Evolutionary conservation across 2,888 invertebrate species (phyloP), one percentile per base, ranked within the genome.

Genomic region (Netelia inedita): DNA sequence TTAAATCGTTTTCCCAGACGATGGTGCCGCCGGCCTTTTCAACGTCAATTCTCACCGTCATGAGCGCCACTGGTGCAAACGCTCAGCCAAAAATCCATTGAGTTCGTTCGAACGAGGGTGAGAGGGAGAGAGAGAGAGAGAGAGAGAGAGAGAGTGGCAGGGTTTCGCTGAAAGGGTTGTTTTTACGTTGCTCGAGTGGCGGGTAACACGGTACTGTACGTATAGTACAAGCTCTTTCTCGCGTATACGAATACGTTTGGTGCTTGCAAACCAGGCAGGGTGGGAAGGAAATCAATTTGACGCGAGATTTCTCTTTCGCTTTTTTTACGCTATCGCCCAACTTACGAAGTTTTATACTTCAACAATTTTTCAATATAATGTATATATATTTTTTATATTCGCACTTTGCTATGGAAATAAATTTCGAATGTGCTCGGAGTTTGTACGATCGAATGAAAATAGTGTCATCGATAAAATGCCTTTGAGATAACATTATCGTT

Each of bases 1-100:
- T 79, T 82, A 85, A 85, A 85, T 76, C 82, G 82, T 63, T 85
- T 79, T 82, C 72, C 74, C 66, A 76, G 69, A 63, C 81, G 65
- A n/a, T 19, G 19, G 10, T 10, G 57, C 19, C 35, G 69, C n/a
- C 16, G 21, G 71, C 59, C 82, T 35, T 71, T 85, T 79, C 74
- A 59, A 75, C 72, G 75, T 53, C 79, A 59, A 79, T 82, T 85
- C 68, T 57, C 71, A 23, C 11, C 79, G 28, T 72, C 72, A 57
- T 69, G 57, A 57, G 28, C 72, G 57, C 73, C 73, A 79, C 65
- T 23, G 50, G 72, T 57, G 6, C 57, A 57, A 76, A 57, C 74
- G 35, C 53, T 61, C 43, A 65, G 43, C 63, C 55, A 11, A 69
- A 68, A 66, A 66, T 65, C 53, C 66, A 79, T 85, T 85, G 69